Conservation (phyloP, 2,113 vertebrate species). For the Euleptes europaea region DNA sequence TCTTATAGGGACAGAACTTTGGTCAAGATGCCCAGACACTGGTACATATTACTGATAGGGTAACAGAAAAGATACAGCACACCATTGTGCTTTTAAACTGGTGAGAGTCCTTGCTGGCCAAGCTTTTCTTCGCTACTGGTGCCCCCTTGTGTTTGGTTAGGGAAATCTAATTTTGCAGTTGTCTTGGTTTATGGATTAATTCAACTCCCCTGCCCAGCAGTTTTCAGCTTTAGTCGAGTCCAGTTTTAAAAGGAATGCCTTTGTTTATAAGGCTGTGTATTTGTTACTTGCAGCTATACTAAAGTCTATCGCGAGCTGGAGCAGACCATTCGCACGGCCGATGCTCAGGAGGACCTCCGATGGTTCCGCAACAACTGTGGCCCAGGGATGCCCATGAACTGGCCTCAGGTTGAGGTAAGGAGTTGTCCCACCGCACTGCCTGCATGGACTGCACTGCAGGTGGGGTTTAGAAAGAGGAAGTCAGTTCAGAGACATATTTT, state of each 20-base stretch:
- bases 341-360: constrained; percentile 95
- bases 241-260: background rate
- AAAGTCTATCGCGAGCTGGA: constrained; percentile 94
- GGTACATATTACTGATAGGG: background rate
- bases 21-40: background rate
- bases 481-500: background rate
- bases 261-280: background rate
- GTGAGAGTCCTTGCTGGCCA: too few relatives aligned
- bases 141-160: constrained; percentile 1
- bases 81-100: background rate
- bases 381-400: constrained; percentile 96
- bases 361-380: constrained; percentile 97
- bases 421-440: rapidly evolving
- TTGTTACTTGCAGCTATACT: constrained; percentile 79
- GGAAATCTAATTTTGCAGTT: background rate
- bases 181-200: background rate
- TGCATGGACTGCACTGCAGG: background rate
- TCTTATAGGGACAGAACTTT: background rate
- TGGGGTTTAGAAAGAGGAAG: background rate
- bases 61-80: background rate
- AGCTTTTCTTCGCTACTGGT: background rate
- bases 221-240: background rate
- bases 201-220: background rate
- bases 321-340: constrained; percentile 87
- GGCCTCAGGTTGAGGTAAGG: constrained; percentile 95